Base-by-base conservation (phyloP, 1,140 invertebrate genomes). In the Popillia japonica region DNA sequence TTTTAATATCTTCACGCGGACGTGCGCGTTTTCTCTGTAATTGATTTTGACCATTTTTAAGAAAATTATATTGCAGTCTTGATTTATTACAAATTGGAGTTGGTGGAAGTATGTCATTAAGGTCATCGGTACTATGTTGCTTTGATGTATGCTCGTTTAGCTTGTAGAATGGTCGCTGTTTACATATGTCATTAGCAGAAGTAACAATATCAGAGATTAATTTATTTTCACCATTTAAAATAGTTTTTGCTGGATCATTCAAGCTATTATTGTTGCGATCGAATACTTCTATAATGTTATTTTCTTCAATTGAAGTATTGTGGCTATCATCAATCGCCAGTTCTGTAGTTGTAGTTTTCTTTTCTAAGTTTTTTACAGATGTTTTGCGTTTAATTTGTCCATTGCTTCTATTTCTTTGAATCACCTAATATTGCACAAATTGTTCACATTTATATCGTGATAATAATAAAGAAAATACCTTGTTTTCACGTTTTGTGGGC, bases 381-480 rank as follows among this genome's bases (percentile, higher is more conserved):
- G 14, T 55, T n/a, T 55, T 55, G 4, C 48, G 4, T 6, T 55
- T 55, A 55, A 68, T n/a, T 20, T 8, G n/a, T 11, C 20, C 20
- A 68, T 10, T 34, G 22, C 61, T 68, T 14, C 61, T 68, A 6
- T 14, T 68, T 14, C 20, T 68, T 9, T 23, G 20, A 68, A 68
- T 20, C 3, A 11, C 20, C 61, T 68, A 55, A 55, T 14, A n/a
- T 55, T 55, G 0, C 9, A n/a, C 11, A 55, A 14, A 14, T 6
- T 44, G 9, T 44, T 44, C 9, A 44, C 2, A 11, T 44, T 44
- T 11, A 7, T 44, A 11, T 64, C 20, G 9, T 20, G 8, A n/a
- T 11, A 11, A 64, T 64, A 17, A 17, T 11, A 64, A 64, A 64
- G 59, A 64, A 22, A 42, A n/a, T 75, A 75, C 72, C 17, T 40